These are phyloP conservation scores for Rattus rattus DNA, from an alignment of 2,113 vertebrate genomes.

Conservation along the genomic window DNA sequence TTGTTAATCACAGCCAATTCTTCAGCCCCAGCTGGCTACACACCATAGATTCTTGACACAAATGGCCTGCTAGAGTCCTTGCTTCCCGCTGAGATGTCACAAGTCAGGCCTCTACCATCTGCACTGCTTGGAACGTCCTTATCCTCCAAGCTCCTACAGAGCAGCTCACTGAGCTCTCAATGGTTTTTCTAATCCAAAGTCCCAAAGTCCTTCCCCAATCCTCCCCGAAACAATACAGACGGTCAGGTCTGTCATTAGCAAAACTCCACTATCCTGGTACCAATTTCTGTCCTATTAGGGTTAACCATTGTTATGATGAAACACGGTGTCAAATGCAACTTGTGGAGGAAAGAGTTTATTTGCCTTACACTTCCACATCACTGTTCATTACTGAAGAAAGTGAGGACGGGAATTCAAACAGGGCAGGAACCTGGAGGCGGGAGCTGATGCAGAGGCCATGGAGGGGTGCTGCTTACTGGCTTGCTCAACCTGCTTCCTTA, in stretches of 20 bases:
- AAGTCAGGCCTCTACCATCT: not conserved
- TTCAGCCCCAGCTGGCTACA: not conserved
- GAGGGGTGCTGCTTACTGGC: not conserved
- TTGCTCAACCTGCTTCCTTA: not conserved
- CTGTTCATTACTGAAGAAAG: not conserved
- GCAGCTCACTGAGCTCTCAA: not conserved
- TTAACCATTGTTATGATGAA: not conserved
- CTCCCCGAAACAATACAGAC: not conserved
- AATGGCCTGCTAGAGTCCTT: not conserved
- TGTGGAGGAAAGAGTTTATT: not conserved
- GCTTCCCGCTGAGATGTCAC: not conserved
- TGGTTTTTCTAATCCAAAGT: not conserved
- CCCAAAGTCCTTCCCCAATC: not conserved
- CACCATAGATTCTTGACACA: not conserved
- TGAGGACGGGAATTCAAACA: not conserved
- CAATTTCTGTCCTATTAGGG: not conserved
- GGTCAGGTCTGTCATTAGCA: not conserved
- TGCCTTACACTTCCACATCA: not conserved
- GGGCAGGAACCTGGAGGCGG: not conserved
- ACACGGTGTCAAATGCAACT: not conserved
- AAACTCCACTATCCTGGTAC: not conserved
- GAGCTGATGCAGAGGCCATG: not conserved
- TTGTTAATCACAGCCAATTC: not conserved
- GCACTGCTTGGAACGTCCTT: not conserved
- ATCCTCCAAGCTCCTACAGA: not conserved